Base-by-base conservation (phyloP, 1,140 invertebrate species). In the Protaetia brevitarsis region DNA sequence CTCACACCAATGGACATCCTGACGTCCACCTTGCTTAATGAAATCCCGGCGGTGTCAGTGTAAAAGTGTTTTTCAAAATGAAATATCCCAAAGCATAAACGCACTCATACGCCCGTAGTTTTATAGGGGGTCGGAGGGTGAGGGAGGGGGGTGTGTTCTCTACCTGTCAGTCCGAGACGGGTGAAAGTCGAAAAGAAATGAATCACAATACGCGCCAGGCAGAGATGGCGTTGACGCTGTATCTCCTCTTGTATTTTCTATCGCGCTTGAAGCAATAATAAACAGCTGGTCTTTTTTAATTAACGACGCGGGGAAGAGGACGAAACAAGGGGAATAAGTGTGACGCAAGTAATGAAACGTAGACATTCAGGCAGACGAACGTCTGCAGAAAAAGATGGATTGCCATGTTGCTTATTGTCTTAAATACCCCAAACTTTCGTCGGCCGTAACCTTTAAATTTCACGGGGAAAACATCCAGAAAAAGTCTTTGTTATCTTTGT, bases 251-350 rank as follows among this genome's bases (percentile, higher is more conserved):
- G 16, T 19, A 19, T 45, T 64, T 64, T 64, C 63, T 64, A 64
- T 56, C 37, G 27, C 28, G 21, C 51, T 64, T 37, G 30, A 64
- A 64, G 64, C 51, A 69, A 66, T 68, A 65, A 69, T 69, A 58
- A 69, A 69, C 67, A 69, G 59, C 64, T 69, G 67, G 64, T 66
- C 64, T 63, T 69, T 66, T n/a, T 69, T 69, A 66, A 66, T 69
- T 66, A n/a, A 69, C 61, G 59, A 58, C 41, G 13, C 19, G 41
- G 13, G 6, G 13, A 7, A 13, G 16, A 21, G 13, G 41, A 21
- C 19, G 8, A 8, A 2, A 13, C 16, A 13, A 58, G 60, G 51
- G 64, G 67, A 69, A 65, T 64, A 69, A 69, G 66, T 66, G 60
- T 69, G 60, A 56, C 41, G n/a, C n/a, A 69, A 64, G 67, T 69